Conservation (phyloP, 2,888 invertebrate genomes). For the Calliopum simillimum region DNA sequence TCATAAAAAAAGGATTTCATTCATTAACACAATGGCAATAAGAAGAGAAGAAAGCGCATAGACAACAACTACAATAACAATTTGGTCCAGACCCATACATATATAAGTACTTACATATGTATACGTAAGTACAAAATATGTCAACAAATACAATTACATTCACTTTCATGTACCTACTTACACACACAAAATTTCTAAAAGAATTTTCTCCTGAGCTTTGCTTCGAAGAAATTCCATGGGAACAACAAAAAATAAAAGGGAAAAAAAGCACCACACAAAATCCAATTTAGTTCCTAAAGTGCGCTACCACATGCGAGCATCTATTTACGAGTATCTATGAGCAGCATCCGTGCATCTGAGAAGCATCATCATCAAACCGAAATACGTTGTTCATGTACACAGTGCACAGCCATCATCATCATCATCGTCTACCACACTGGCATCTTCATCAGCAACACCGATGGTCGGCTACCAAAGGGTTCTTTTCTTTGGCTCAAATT, state of each 20-base stretch:
- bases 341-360: background rate
- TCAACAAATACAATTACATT: background rate
- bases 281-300: conserved; percentile 34
- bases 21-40: conserved; percentile 29
- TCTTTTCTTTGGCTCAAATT: background rate
- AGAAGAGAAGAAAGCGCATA: conserved; percentile 14
- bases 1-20: conserved; percentile 32
- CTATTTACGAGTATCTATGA: background rate
- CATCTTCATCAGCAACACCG: background rate
- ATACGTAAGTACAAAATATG: background rate
- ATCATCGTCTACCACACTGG: background rate
- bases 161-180: background rate
- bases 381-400: background rate
- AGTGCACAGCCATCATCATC: background rate
- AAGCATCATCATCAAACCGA: background rate
- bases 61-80: conserved; percentile 20
- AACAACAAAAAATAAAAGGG: background rate
- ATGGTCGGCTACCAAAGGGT: background rate
- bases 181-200: conserved; percentile 7
- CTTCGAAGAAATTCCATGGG: conserved; percentile 29
- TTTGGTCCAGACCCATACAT: background rate
- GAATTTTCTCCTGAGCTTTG: conserved; percentile 18
- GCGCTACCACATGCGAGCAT: conserved; percentile 17
- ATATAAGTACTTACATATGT: background rate
- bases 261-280: conserved; percentile 1